Evolutionary conservation across 2,888 invertebrate species (phyloP).

Genomic region (Lycophotia porphyrea): DNA sequence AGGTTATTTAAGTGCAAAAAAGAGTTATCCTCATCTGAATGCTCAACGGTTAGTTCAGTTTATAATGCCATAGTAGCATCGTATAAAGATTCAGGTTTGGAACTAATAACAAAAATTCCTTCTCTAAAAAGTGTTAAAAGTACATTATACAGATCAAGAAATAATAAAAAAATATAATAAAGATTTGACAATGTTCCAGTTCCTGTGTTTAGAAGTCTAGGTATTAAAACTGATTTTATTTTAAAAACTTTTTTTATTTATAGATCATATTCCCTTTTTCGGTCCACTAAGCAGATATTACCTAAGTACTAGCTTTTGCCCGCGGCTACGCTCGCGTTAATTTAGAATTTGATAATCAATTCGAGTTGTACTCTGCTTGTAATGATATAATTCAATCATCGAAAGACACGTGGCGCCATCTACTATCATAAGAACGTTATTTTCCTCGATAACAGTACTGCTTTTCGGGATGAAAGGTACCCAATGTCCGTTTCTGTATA

Average conservation of each 20-base stretch:
- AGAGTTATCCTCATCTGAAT: neutral
- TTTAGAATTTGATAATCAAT: too few relatives aligned
- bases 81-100: neutral
- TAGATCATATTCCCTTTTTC: too few relatives aligned
- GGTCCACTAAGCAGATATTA: too few relatives aligned
- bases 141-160: conserved; percentile 1
- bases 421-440: too few relatives aligned
- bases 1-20: conserved; percentile 1
- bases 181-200: neutral
- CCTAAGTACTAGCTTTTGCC: too few relatives aligned
- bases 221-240: neutral
- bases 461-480: too few relatives aligned
- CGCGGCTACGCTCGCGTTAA: too few relatives aligned
- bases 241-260: neutral
- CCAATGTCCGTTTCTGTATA: too few relatives aligned
- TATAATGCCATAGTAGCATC: conserved; percentile 8
- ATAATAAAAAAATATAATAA: neutral
- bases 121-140: conserved; percentile 8
- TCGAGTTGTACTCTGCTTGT: too few relatives aligned
- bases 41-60: neutral
- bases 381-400: too few relatives aligned
- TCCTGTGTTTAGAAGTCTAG: neutral
- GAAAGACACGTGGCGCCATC: too few relatives aligned
- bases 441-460: too few relatives aligned
- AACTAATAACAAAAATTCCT: neutral